Conservation (phyloP, 2,113 vertebrate species). For the Notechis scutatus region DNA sequence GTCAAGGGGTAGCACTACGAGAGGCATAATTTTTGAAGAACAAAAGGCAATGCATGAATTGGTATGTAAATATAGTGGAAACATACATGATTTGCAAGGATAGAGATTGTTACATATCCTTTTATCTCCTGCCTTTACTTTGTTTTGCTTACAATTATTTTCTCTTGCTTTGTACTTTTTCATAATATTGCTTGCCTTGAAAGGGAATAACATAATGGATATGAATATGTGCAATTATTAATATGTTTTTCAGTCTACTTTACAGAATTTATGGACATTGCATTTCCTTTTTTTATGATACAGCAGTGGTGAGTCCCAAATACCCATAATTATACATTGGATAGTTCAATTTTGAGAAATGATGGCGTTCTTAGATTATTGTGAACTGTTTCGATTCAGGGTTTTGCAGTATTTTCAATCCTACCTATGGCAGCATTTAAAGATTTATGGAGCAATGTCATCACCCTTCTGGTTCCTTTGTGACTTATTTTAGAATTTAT, state of each 20-base stretch:
- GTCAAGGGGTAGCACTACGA: neutral
- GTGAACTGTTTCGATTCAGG: conserved; percentile 14
- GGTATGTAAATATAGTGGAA: neutral
- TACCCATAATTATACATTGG: neutral
- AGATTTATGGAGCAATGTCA: conserved; percentile 26
- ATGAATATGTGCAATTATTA: neutral
- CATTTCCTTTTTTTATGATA: neutral
- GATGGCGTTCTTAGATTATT: neutral
- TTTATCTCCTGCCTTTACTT: neutral
- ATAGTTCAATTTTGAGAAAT: conserved; percentile 1
- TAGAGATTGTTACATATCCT: neutral
- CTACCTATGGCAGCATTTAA: conserved; percentile 9
- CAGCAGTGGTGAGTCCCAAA: neutral
- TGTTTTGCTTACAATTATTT: neutral
- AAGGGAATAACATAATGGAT: neutral
- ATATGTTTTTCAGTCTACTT: neutral
- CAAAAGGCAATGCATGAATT: neutral
- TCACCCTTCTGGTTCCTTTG: neutral
- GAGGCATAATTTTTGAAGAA: neutral
- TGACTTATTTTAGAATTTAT: conserved; percentile 25
- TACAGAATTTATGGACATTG: neutral
- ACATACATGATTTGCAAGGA: neutral
- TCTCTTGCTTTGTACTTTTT: neutral
- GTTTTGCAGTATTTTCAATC: conserved; percentile 24
- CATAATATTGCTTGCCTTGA: neutral